These are phyloP conservation scores for Drosophila stalkeri DNA, from an alignment of 2,888 invertebrate species.

Conservation along the genomic window DNA sequence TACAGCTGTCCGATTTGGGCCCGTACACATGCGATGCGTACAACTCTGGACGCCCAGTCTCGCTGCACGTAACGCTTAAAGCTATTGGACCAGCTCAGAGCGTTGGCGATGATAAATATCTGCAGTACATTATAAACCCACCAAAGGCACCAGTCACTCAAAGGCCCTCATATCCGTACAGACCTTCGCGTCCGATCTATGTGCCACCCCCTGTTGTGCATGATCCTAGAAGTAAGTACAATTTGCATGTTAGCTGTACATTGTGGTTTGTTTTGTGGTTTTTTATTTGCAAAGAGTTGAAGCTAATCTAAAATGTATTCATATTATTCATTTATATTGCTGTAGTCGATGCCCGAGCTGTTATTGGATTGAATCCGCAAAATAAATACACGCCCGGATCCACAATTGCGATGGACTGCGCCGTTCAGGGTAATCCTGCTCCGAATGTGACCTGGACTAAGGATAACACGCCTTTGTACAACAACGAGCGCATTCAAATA, in stretches of 20 bases:
- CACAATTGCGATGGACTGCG: slow-evolving; percentile 90
- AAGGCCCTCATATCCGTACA: slow-evolving; percentile 84
- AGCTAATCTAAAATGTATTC: neutral
- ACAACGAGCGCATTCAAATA: slow-evolving; percentile 88
- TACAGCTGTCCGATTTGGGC: slow-evolving; percentile 91
- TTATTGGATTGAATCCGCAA: slow-evolving; percentile 86
- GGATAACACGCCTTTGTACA: slow-evolving; percentile 87
- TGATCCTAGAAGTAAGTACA: slow-evolving; percentile 61
- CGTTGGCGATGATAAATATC: slow-evolving; percentile 87
- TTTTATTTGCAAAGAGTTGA: neutral
- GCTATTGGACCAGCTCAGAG: slow-evolving; percentile 89
- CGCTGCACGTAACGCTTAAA: slow-evolving; percentile 91
- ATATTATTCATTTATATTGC: neutral
- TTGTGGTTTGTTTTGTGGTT: slow-evolving; percentile 23
- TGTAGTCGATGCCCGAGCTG: slow-evolving; percentile 86
- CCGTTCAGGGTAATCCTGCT: slow-evolving; percentile 91
- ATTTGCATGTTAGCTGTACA: slow-evolving; percentile 38
- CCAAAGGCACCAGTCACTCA: slow-evolving; percentile 84
- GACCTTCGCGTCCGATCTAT: slow-evolving; percentile 83
- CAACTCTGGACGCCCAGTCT: slow-evolving; percentile 92
- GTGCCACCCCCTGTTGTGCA: slow-evolving; percentile 69
- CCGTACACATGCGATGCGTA: slow-evolving; percentile 96
- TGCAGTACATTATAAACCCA: slow-evolving; percentile 88
- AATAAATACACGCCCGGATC: slow-evolving; percentile 88
- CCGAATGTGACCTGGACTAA: slow-evolving; percentile 94